Evolutionary conservation across 2,113 vertebrate species (phyloP).

Genomic region (Phalacrocorax carbo): DNA sequence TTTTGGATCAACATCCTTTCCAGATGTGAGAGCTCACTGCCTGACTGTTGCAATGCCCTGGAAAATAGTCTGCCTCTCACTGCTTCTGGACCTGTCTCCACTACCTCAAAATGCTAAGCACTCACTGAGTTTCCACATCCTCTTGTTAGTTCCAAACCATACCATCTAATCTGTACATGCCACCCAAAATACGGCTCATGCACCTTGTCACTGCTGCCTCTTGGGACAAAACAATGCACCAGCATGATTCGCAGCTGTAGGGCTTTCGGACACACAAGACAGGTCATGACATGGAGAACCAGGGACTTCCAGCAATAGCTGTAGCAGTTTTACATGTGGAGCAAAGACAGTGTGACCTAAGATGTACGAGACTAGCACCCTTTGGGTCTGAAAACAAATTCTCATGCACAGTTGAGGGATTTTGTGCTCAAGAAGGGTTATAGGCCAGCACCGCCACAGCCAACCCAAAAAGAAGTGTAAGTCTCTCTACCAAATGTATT

Average conservation of each 20-base stretch:
- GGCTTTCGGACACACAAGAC: neutral
- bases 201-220: neutral
- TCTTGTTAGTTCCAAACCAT: neutral
- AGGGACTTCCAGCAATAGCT: neutral
- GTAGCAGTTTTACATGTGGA: accelerated
- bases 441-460: accelerated
- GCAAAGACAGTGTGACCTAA: neutral
- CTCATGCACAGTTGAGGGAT: accelerated
- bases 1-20: neutral
- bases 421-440: neutral
- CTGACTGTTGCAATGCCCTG: neutral
- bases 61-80: neutral
- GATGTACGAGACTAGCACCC: neutral
- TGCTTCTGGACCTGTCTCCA: neutral
- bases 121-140: neutral
- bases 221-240: neutral
- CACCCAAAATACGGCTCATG: neutral
- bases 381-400: neutral
- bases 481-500: neutral
- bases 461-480: neutral
- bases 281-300: neutral
- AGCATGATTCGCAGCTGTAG: accelerated
- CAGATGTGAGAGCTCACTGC: neutral
- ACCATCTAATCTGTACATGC: neutral
- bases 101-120: neutral